Conservation (phyloP, 2,888 invertebrate genomes). For the Eupithecia pulchellata region DNA sequence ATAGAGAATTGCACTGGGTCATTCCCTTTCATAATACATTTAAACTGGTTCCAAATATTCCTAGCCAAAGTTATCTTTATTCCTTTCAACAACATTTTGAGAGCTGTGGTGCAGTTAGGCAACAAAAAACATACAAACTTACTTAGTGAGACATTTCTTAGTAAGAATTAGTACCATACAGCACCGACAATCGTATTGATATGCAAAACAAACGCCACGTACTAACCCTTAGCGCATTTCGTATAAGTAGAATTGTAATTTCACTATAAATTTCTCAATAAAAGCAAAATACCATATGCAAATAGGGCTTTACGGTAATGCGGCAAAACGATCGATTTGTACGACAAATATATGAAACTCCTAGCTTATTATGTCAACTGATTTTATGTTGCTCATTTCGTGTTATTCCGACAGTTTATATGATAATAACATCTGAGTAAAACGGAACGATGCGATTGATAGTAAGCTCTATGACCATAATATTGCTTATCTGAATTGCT, state of each 20-base stretch:
- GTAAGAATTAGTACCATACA: conserved; percentile 18
- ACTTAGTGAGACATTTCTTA: conserved; percentile 5
- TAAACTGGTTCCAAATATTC: neutral
- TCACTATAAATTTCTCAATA: conserved; percentile 57
- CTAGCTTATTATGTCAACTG: conserved; percentile 72
- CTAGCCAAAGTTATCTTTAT: neutral
- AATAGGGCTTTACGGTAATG: conserved; percentile 63
- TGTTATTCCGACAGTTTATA: conserved; percentile 75
- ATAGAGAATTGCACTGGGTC: neutral
- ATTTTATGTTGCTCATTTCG: conserved; percentile 74
- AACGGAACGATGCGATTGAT: conserved; percentile 70
- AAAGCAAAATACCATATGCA: conserved; percentile 67
- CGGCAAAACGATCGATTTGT: conserved; percentile 73
- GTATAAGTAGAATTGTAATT: conserved; percentile 62
- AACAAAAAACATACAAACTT: conserved; percentile 11
- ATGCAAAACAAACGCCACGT: conserved; percentile 38
- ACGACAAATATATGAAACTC: conserved; percentile 76
- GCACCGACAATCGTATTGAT: conserved; percentile 37
- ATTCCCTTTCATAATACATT: neutral
- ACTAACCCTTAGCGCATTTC: conserved; percentile 48
- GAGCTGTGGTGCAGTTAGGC: neutral
- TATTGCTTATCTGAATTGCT: conserved; percentile 83
- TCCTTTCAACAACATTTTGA: neutral
- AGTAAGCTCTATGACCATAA: conserved; percentile 69
- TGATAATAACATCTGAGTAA: conserved; percentile 65